These are phyloP conservation scores for Hydrochoerus hydrochaeris DNA, from an alignment of 2,113 vertebrate genomes.

Conservation along the genomic window DNA sequence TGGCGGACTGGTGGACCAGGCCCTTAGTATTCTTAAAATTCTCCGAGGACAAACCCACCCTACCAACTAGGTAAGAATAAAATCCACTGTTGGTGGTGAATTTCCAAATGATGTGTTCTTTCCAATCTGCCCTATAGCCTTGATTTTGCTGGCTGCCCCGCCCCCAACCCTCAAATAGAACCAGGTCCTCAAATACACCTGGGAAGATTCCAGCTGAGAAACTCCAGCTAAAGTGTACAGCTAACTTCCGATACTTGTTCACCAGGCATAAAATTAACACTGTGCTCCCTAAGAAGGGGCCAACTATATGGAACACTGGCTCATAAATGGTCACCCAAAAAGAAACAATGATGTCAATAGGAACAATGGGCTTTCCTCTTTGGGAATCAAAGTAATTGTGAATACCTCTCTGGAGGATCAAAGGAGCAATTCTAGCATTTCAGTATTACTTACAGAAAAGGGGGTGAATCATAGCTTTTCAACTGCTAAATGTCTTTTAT, in stretches of 20 bases:
- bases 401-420: not conserved
- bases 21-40: not conserved
- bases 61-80: not conserved
- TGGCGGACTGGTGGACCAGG: fast-evolving
- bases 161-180: not conserved
- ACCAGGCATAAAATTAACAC: not conserved
- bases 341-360: not conserved
- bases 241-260: not conserved
- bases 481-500: not conserved
- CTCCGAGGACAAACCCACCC: not conserved
- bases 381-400: not conserved
- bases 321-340: not conserved
- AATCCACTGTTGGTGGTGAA: not conserved
- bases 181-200: not conserved
- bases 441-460: not conserved
- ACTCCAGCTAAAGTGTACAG: not conserved
- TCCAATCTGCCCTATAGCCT: not conserved
- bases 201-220: not conserved
- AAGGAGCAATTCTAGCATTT: conserved; percentile 22
- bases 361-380: not conserved
- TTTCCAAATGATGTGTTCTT: not conserved
- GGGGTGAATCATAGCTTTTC: not conserved
- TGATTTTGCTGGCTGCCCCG: not conserved
- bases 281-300: fast-evolving
- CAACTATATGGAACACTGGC: not conserved